phyloP scores from a whole-genome alignment of 2,113 vertebrate species.

The Cyphomyrus plagiostoma region DNA sequence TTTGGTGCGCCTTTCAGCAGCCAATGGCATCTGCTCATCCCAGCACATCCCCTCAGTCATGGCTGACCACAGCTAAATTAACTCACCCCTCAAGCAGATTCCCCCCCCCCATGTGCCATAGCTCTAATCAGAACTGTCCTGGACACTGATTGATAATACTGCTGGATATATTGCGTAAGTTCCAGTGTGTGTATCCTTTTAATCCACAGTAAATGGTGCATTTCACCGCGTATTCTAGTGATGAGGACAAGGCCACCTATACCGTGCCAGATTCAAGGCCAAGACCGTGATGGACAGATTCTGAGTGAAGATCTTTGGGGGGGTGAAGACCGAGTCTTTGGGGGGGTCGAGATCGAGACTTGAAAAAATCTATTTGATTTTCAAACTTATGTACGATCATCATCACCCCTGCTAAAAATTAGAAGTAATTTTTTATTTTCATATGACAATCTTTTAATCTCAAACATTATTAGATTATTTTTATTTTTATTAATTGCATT shows the following conservation, averaged over 20 bases:
- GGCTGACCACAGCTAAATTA: background rate
- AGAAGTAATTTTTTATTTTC: background rate
- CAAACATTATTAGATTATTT: too few relatives aligned
- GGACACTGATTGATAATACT: background rate
- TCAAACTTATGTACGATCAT: background rate
- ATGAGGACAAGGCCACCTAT: background rate
- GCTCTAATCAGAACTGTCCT: background rate
- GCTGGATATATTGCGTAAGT: background rate
- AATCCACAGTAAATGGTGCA: background rate
- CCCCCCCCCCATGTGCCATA: background rate
- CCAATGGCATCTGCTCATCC: background rate
- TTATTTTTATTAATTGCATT: too few relatives aligned
- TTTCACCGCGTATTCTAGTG: background rate
- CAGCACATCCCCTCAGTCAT: background rate
- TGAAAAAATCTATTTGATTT: background rate
- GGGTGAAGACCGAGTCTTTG: background rate
- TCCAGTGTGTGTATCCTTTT: background rate
- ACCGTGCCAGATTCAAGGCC: background rate
- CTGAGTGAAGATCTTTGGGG: background rate
- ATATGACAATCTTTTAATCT: too few relatives aligned
- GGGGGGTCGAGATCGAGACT: background rate
- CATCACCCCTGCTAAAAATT: background rate
- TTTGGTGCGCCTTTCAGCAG: background rate
- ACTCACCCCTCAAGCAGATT: background rate
- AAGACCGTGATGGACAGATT: background rate